phyloP scores from a whole-genome alignment of 2,113 vertebrate species.

The Hyla sarda region DNA sequence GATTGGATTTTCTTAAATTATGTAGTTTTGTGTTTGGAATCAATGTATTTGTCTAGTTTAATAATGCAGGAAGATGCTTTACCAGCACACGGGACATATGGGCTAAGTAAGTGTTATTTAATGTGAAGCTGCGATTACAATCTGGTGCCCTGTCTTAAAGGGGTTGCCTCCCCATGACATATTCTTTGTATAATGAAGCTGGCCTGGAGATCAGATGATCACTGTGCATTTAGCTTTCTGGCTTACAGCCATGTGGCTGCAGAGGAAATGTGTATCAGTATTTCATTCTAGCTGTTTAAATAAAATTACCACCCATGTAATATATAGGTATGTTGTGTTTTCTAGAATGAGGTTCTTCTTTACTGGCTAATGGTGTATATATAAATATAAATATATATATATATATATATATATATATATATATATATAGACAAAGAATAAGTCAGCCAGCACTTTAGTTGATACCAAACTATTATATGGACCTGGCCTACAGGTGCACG shows the following conservation, averaged over 20 bases:
- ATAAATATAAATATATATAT: too few relatives aligned
- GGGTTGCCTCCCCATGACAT: not conserved
- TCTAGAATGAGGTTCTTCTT: too few relatives aligned
- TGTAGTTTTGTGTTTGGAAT: slow-evolving; percentile 18
- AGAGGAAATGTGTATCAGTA: too few relatives aligned
- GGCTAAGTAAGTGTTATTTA: not conserved
- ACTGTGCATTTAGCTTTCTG: not conserved
- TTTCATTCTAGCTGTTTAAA: too few relatives aligned
- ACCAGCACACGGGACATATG: not conserved
- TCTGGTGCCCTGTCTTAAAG: not conserved
- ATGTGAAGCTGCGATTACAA: not conserved
- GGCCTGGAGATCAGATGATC: not conserved
- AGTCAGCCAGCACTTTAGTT: too few relatives aligned
- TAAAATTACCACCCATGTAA: too few relatives aligned
- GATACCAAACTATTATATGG: too few relatives aligned
- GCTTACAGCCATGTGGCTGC: not conserved
- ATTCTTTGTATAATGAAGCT: not conserved
- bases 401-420: too few relatives aligned
- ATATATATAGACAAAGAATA: too few relatives aligned
- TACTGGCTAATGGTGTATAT: too few relatives aligned
- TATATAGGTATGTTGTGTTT: too few relatives aligned
- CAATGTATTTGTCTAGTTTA: slow-evolving; percentile 20
- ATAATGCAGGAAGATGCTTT: not conserved
- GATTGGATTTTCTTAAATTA: slow-evolving; percentile 20
- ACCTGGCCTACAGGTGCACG: too few relatives aligned